These are phyloP conservation scores for Echinops telfairi DNA, from an alignment of 2,113 vertebrate genomes.

Conservation along the genomic window DNA sequence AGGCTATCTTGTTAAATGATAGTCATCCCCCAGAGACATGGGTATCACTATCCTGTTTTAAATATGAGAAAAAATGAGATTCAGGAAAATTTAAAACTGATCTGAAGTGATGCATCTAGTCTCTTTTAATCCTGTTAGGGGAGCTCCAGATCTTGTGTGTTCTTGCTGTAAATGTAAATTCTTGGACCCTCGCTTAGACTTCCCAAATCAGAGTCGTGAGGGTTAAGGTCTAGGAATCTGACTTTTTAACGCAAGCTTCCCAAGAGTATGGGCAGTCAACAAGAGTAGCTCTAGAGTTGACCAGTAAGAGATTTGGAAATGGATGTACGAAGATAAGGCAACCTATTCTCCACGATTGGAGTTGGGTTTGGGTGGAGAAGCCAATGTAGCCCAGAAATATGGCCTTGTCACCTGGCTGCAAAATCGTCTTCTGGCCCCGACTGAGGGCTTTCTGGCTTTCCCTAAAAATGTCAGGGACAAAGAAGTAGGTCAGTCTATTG, in stretches of 20 bases:
- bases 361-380: not conserved
- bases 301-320: conserved; percentile 29
- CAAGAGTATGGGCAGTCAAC: not conserved
- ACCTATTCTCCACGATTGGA: not conserved
- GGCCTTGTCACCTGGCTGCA: not conserved
- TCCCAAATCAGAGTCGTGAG: conserved; percentile 18
- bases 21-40: not conserved
- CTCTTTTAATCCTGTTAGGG: not conserved
- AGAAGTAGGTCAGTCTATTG: conserved; percentile 54
- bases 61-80: not conserved
- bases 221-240: not conserved
- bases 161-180: not conserved
- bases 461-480: conserved; percentile 51
- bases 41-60: not conserved
- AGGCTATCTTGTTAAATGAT: not conserved
- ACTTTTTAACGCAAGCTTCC: conserved; percentile 32
- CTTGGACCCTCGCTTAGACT: not conserved
- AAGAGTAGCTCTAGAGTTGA: not conserved
- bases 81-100: not conserved
- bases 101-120: not conserved
- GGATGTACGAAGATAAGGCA: not conserved
- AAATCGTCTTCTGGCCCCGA: conserved; percentile 30
- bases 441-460: not conserved
- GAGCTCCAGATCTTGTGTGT: not conserved
- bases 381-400: not conserved